Conservation (phyloP, 1,140 invertebrate genomes). For the Ptiloglossa arizonensis region DNA sequence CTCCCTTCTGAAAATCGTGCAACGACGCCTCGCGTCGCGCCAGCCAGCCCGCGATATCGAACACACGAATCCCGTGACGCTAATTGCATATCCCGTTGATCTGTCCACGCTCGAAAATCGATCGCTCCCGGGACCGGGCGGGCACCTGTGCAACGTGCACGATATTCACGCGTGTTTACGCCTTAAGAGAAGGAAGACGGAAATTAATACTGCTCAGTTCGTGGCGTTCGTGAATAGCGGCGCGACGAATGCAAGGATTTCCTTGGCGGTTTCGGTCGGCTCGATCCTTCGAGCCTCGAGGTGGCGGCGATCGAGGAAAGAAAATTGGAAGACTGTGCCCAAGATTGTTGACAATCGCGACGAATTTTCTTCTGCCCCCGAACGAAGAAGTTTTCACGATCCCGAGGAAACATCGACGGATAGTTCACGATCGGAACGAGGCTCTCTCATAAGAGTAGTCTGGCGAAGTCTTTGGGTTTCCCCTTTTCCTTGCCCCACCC, state of each 20-base stretch:
- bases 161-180: constrained; percentile 10
- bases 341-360: too few species aligned
- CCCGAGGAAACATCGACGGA: too few species aligned
- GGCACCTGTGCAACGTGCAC: background rate
- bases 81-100: constrained; percentile 11
- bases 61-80: background rate
- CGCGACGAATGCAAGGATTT: constrained; percentile 12
- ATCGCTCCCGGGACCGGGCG: background rate
- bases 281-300: constrained; percentile 8
- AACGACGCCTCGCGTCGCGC: too few species aligned
- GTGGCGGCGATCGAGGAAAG: background rate
- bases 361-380: too few species aligned
- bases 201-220: constrained; percentile 66
- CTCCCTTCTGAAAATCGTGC: constrained; percentile 24
- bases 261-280: constrained; percentile 5
- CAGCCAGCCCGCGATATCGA: background rate
- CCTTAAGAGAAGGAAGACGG: constrained; percentile 52
- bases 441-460: too few species aligned
- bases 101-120: constrained; percentile 24
- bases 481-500: too few species aligned
- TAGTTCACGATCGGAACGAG: too few species aligned
- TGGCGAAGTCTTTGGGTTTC: too few species aligned
- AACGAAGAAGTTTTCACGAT: too few species aligned
- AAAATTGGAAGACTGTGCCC: background rate
- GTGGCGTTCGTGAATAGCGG: constrained; percentile 39